Evolutionary conservation across 2,113 vertebrate species (phyloP).

Genomic region (Kobus ellipsiprymnus): DNA sequence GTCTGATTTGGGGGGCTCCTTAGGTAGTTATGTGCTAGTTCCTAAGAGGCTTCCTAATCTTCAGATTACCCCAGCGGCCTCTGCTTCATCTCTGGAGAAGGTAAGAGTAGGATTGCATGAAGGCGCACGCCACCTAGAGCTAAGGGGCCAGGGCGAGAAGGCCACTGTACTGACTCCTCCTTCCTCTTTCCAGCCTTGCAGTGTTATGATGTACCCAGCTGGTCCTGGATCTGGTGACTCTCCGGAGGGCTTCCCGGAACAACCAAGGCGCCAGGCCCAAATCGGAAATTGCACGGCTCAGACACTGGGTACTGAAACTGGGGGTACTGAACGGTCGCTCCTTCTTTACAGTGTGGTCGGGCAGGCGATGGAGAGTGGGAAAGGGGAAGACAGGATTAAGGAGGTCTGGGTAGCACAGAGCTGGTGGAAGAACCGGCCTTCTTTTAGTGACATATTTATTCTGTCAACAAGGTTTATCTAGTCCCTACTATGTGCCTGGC

Average conservation of each 20-base stretch:
- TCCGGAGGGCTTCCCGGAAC: slow-evolving; percentile 63
- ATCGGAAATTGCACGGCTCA: slow-evolving; percentile 43
- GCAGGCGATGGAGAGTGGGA: not conserved
- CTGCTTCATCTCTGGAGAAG: not conserved
- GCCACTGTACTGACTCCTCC: not conserved
- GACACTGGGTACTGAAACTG: slow-evolving; percentile 34
- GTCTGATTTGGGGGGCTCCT: not conserved
- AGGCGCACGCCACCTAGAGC: not conserved
- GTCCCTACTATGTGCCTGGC: not conserved
- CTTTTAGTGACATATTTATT: not conserved
- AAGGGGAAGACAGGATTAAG: not conserved
- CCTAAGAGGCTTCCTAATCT: not conserved
- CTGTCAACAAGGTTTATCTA: not conserved
- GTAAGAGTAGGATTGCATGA: not conserved
- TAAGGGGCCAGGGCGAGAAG: not conserved
- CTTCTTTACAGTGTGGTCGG: not conserved
- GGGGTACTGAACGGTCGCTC: not conserved
- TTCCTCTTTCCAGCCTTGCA: slow-evolving; percentile 38
- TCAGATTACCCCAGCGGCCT: not conserved
- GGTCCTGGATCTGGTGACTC: slow-evolving; percentile 67
- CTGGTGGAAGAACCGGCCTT: not conserved
- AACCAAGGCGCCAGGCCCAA: slow-evolving; percentile 45
- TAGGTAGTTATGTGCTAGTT: not conserved
- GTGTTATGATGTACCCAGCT: slow-evolving; percentile 63
- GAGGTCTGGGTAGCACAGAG: not conserved